phyloP scores from a whole-genome alignment of 2,113 vertebrate genomes.

The Lampris incognitus region DNA sequence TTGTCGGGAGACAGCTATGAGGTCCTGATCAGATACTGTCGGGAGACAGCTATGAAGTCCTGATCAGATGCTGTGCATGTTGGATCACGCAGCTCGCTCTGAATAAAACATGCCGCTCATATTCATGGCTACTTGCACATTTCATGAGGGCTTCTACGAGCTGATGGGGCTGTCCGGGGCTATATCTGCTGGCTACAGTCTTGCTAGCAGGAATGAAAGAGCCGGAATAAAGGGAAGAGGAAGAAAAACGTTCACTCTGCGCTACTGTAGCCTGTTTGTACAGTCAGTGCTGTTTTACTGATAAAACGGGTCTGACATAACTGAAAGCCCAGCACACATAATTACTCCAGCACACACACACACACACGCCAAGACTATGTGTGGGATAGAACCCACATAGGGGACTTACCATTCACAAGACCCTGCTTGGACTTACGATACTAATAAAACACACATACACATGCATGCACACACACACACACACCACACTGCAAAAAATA shows the following conservation, averaged over 20 bases:
- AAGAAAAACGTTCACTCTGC: constrained; percentile 3
- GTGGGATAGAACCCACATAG: no score
- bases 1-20: constrained; percentile 33
- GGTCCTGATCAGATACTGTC: constrained; percentile 46
- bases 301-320: constrained; percentile 20
- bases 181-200: constrained; percentile 53
- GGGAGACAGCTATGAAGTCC: constrained; percentile 38
- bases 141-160: constrained; percentile 42
- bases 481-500: neutral
- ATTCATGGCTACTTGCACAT: constrained; percentile 46
- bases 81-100: constrained; percentile 41
- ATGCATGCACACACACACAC: neutral
- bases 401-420: neutral
- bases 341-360: neutral
- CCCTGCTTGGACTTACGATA: neutral
- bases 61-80: constrained; percentile 38
- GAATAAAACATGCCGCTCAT: constrained; percentile 60
- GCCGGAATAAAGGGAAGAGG: constrained; percentile 20
- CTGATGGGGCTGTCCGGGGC: constrained; percentile 36
- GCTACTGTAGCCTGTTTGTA: constrained; percentile 5
- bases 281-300: constrained; percentile 23
- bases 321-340: no score
- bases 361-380: neutral
- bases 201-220: constrained; percentile 5
- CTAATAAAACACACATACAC: neutral